Percentiles rank a stretch among this genome's conserved stretches.
phyloP scores from a whole-genome alignment of 2,797 vertebrate genomes.

The Eospalax fontanierii region DNA sequence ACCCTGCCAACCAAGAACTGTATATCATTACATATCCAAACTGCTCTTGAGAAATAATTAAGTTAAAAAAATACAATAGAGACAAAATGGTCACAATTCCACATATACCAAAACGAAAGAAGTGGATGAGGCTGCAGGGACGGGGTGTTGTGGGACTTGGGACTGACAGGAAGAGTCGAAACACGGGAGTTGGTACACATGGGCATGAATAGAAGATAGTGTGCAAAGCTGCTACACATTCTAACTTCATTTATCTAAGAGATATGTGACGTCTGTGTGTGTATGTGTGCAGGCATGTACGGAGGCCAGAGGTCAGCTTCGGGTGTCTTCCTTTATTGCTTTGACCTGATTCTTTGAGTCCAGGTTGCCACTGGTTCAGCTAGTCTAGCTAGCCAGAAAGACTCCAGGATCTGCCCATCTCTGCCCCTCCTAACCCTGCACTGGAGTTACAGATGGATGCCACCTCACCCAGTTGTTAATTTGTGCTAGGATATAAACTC shows the following conservation, averaged over 20 bases:
- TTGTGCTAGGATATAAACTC: not conserved
- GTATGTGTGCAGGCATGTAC: no score
- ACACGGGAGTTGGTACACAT: not conserved
- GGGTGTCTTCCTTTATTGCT: not conserved
- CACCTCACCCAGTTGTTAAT: not conserved
- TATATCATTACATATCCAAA: not conserved
- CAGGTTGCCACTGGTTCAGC: not conserved
- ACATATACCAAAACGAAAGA: not conserved
- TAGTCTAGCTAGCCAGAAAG: not conserved
- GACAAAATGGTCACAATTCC: not conserved
- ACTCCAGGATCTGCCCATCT: not conserved
- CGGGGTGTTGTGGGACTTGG: no score
- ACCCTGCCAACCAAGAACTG: constrained; percentile 45
- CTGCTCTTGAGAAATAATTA: constrained; percentile 20
- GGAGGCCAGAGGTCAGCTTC: not conserved
- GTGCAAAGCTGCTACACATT: not conserved
- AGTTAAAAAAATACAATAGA: constrained; percentile 54
- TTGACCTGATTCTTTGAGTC: not conserved
- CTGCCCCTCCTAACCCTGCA: not conserved
- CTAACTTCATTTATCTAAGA: not conserved
- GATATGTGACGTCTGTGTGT: not conserved
- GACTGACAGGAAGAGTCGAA: not conserved
- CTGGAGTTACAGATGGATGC: not conserved
- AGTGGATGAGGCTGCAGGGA: not conserved
- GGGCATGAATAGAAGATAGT: not conserved